Evolutionary conservation across 37 sponge, comb jelly and placozoan species (phyloP), one percentile per base, ranked within the genome.

Genomic region (Oopsacas minuta): DNA sequence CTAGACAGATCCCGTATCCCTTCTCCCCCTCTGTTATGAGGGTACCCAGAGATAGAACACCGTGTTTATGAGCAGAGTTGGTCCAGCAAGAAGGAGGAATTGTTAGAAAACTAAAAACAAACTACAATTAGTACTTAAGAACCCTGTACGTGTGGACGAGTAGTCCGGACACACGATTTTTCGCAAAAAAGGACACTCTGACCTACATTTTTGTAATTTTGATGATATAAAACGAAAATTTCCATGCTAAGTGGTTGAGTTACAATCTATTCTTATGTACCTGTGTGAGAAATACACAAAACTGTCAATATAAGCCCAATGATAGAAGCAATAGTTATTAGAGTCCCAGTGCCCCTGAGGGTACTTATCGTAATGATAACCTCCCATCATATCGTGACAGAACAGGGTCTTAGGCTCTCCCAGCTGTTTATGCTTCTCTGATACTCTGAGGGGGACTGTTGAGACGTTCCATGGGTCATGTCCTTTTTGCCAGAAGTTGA

Each of bases 311-410:
- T 90, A 84, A 35, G 90, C 89, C 99, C 99, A 97, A 88, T 97
- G 95, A 83, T 94, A 97, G 88, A 94, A 91, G 61, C 90, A 90
- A 84, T 91, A 94, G 86, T 94, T 91, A 0, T 85, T 81, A 20
- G 85, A 8, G 1, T 75, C 82, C 23, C 86, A 69, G 46, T 36
- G 37, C 3, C 89, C 95, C 37, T 92, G 91, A 0, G 89, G 86
- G 52, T 82, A 94, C 37, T 81, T 86, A 86, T 97, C 98, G 37
- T 90, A 88, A 3, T 46, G 82, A 82, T 97, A 97, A 17, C 98
- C 98, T 23, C 95, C 95, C 91, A 90, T 93, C 98, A 97, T 97
- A 85, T 97, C 98, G 82, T 97, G 98, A 81, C 98, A 97, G 36
- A 97, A 83, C 22, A 97, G 38, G 36, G 89, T 86, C 81, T 82